These are phyloP conservation scores for Galaxea fascicularis DNA, from an alignment of 92 coral and sea anemone species.

Conservation along the genomic window DNA sequence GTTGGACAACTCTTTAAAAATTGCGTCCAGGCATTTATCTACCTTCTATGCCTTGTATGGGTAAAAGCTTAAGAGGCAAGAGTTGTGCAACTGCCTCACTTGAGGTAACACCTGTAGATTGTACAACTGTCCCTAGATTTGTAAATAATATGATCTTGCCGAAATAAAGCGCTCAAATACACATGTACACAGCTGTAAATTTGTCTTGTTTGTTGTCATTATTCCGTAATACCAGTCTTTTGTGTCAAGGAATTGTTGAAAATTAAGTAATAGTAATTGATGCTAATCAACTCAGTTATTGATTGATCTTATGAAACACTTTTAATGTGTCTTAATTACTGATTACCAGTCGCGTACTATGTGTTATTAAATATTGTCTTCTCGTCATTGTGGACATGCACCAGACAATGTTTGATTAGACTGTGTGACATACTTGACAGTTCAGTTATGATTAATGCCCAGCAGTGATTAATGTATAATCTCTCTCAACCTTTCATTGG, in stretches of 20 bases:
- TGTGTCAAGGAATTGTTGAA: neutral
- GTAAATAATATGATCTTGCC: neutral
- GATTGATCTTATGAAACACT: neutral
- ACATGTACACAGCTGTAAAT: neutral
- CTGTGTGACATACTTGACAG: neutral
- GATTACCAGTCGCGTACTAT: too few relatives aligned
- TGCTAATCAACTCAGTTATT: neutral
- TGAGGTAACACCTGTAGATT: too few relatives aligned
- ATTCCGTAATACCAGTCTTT: neutral
- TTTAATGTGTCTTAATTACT: neutral
- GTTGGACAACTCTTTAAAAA: too few relatives aligned
- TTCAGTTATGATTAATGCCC: neutral
- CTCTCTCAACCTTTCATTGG: neutral
- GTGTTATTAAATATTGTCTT: neutral
- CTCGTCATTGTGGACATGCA: neutral
- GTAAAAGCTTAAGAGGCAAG: too few relatives aligned
- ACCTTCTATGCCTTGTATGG: too few relatives aligned
- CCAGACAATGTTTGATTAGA: neutral
- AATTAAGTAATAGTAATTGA: neutral
- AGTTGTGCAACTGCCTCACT: too few relatives aligned
- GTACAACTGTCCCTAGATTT: neutral
- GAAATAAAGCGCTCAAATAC: neutral
- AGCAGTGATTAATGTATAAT: slow-evolving; percentile 13
- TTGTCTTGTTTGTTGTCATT: neutral
- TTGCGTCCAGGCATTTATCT: too few relatives aligned